These are phyloP conservation scores for Fregetta grallaria DNA, from an alignment of 2,113 vertebrate genomes.

Conservation along the genomic window DNA sequence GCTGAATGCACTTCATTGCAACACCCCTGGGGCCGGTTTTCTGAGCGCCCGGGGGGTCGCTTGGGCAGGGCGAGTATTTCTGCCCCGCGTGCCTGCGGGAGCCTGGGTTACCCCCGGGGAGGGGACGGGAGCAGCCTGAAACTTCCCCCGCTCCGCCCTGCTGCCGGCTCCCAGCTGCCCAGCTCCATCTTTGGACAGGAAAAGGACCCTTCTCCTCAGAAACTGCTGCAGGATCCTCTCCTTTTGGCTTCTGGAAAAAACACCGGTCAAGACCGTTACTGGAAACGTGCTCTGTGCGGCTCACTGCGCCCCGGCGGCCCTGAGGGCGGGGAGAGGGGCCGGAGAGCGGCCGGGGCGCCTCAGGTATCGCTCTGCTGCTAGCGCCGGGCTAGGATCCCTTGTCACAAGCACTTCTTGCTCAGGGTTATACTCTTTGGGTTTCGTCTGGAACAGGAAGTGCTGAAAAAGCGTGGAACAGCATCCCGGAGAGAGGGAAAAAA, in stretches of 20 bases:
- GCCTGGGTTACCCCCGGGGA: not conserved
- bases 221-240: constrained; percentile 34
- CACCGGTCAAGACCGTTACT: not conserved
- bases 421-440: constrained; percentile 79
- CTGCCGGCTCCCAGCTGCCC: not conserved
- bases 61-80: not conserved
- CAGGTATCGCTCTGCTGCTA: not conserved
- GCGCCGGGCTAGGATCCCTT: constrained; percentile 56
- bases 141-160: not conserved
- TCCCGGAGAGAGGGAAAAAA: constrained; percentile 29
- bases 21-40: constrained; percentile 47
- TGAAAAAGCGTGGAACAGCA: constrained; percentile 50
- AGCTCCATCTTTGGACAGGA: constrained; percentile 48
- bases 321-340: not conserved
- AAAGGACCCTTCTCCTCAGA: constrained; percentile 43
- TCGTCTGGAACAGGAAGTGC: constrained; percentile 72
- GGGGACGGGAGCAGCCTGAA: not conserved
- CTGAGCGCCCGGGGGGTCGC: not conserved
- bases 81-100: not conserved
- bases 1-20: constrained; percentile 72
- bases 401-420: constrained; percentile 70
- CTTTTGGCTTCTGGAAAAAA: constrained; percentile 61
- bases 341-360: not conserved
- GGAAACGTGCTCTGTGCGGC: not conserved
- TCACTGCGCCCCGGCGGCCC: rapidly evolving